Base-by-base conservation (phyloP, 2,888 invertebrate species). In the Macrosoma leucophasiata region DNA sequence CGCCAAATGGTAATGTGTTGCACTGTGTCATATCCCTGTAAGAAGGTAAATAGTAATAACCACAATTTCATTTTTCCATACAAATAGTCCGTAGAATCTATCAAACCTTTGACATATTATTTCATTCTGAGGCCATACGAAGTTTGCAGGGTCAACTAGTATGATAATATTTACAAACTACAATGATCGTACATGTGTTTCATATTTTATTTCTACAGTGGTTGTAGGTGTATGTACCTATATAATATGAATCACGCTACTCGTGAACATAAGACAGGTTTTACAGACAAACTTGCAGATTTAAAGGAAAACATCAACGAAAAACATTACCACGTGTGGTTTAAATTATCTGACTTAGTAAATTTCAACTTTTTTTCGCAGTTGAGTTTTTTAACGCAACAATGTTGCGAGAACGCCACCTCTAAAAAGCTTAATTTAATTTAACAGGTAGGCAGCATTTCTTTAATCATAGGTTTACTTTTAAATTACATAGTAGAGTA, bases 371-470 rank as follows among this genome's bases (percentile, higher is more conserved):
- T 64, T 68, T 62, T 50, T 61, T 63, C 46, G 48, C 64, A 74
- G 70, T 73, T 67, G 62, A 62, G 52, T 46, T 66, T 63, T 59
- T 61, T 46, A 64, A 62, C 58, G 61, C 66, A 63, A 51, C 34
- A 74, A 76, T 74, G 69, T 50, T 36, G 43, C 51, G 55, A 68
- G 68, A n/a, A n/a, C 71, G 69, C 76, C 72, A 73, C 72, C 72
- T 72, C 74, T 75, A 76, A 81, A 78, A 77, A 73, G 75, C 73
- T 77, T 84, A 84, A 84, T 82, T 82, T 84, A 84, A 84, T 82
- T 84, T 81, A 81, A 82, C 73, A 81, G 82, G 82, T 79, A 81
- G 81, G 82, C 82, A 76, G 76, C 53, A 70, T 63, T 71, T 67
- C 67, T 75, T 76, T 82, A 84, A 84, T 82, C 72, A 84, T 76